Conservation (phyloP, 2,888 invertebrate species). For the Prosapia bicincta region DNA sequence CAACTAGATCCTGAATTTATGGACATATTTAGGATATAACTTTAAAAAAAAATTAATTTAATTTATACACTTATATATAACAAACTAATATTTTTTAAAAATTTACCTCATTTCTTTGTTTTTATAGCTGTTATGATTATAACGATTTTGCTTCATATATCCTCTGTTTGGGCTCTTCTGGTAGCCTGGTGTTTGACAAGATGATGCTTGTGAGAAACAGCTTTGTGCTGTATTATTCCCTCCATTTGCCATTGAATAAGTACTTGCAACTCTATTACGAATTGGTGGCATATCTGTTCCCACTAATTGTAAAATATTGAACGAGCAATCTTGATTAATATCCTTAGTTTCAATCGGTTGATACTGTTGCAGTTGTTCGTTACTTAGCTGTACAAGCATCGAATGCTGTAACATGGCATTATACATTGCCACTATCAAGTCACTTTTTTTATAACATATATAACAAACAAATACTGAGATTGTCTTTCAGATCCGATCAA, state of each 20-base stretch:
- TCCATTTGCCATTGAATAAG: not conserved
- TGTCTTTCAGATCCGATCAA: not conserved
- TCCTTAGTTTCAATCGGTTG: not conserved
- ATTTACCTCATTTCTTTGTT: not conserved
- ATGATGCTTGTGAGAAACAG: not conserved
- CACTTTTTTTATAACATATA: not conserved
- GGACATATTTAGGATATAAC: too few species aligned
- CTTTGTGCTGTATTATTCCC: not conserved
- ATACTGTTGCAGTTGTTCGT: not conserved
- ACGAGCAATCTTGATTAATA: not conserved
- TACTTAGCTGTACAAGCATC: not conserved
- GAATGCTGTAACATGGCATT: not conserved
- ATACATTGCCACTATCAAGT: not conserved
- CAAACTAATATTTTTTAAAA: too few species aligned
- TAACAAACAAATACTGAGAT: not conserved
- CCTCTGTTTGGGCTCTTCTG: not conserved
- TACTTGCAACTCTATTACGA: not conserved
- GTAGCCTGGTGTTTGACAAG: not conserved
- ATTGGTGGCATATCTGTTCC: not conserved
- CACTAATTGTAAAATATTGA: not conserved
- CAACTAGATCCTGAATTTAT: too few species aligned
- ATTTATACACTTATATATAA: too few species aligned
- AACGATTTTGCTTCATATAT: not conserved
- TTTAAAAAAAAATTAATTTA: too few species aligned
- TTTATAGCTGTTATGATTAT: not conserved